Base-by-base conservation (phyloP, 2,888 invertebrate genomes). In the Pandemis heparana region DNA sequence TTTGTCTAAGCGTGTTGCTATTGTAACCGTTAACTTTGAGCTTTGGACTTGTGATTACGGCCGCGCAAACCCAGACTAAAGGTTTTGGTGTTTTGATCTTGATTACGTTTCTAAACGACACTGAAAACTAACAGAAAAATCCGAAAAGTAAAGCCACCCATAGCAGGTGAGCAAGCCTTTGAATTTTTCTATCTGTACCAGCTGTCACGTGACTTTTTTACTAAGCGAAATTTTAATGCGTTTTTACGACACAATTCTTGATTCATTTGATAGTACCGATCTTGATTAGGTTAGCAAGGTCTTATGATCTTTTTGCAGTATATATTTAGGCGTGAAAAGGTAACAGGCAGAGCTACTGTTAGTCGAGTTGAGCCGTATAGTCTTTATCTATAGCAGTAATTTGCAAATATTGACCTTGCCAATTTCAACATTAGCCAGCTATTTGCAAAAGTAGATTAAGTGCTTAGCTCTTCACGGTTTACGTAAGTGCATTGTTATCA, bases 401-500 rank as follows among this genome's bases (percentile, higher is more conserved):
- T 63, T 46, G 14, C 63, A 63, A 63, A 63, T 63, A 23, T 23
- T 63, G 32, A 32, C 63, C 63, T 63, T 46, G 63, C 63, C 18
- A 63, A 63, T 63, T 63, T 63, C 63, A 46, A 63, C 63, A 63
- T 63, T 32, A 63, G 46, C 63, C 46, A 8, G 32, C 63, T 63
- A 63, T 23, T 46, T 46, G 46, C 32, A 46, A 63, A 46, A 63
- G 46, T 46, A 63, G 63, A 46, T 63, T 63, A 63, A 14, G 32
- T 14, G 23, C 46, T 23, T 23, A 18, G 9, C 53, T 53, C 53
- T 63, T 53, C 53, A 46, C 41, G 43, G 18, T 62, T 62, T 63
- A 63, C 63, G 63, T 63, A 63, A 63, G 63, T 32, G 63, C 46
- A 63, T 63, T 63, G 63, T 63, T 63, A 43, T 43, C 46, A 23